Percentiles rank a stretch among this genome's conserved stretches.
These are phyloP conservation scores for Labeo calbasu DNA, from an alignment of 2,797 vertebrate species.

Conservation along the genomic window DNA sequence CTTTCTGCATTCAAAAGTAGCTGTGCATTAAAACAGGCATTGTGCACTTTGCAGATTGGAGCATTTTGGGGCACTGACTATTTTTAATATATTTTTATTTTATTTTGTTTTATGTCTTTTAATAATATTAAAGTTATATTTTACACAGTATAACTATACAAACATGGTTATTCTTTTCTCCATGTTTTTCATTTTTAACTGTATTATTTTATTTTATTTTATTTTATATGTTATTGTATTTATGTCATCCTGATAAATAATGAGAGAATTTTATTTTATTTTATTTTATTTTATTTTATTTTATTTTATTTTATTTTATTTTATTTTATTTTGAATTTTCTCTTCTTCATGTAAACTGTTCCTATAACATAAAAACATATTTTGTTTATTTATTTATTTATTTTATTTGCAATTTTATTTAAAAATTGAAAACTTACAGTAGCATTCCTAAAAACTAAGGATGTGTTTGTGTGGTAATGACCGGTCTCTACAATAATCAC, in stretches of 20 bases:
- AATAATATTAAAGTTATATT: too few relatives aligned
- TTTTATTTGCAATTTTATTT: background rate
- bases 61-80: too few relatives aligned
- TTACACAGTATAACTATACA: background rate
- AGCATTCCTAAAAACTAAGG: background rate
- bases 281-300: background rate
- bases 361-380: background rate
- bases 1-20: background rate
- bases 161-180: too few relatives aligned
- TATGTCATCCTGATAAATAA: too few relatives aligned
- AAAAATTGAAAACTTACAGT: background rate
- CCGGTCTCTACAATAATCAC: background rate
- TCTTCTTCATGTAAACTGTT: conserved; percentile 9
- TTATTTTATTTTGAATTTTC: conserved; percentile 32
- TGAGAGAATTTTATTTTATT: too few relatives aligned
- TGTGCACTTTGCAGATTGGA: too few relatives aligned
- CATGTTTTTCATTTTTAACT: too few relatives aligned
- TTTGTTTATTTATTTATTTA: background rate
- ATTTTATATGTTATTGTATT: too few relatives aligned
- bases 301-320: background rate
- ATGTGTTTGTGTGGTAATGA: background rate
- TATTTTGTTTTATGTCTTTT: too few relatives aligned
- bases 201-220: too few relatives aligned
- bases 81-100: too few relatives aligned
- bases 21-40: background rate